Percentiles rank a stretch among this genome's conserved stretches.
Conservation (phyloP, 2,113 vertebrate species). For the Anser brachyrhynchus region DNA sequence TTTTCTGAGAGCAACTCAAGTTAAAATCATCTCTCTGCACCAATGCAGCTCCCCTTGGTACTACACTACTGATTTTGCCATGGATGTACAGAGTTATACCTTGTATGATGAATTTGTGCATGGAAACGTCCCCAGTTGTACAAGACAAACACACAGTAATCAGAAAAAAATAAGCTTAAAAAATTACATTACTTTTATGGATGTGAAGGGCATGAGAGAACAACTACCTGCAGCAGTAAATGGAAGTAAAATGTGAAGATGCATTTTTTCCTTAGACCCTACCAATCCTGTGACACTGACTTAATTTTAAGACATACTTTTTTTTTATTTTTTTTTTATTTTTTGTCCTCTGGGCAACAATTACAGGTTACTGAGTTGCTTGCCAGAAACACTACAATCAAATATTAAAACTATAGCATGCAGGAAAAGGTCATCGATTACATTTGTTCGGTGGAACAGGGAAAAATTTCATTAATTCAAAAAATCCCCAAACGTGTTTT, state of each 20-base stretch:
- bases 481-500: neutral
- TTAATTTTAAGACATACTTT: neutral
- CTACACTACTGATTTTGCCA: neutral
- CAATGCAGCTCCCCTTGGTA: neutral
- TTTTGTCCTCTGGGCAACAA: neutral
- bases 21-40: neutral
- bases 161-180: neutral
- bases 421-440: constrained; percentile 3
- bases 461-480: neutral
- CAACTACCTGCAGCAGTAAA: neutral
- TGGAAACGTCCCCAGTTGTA: neutral
- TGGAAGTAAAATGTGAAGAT: neutral
- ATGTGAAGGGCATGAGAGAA: neutral
- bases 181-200: neutral
- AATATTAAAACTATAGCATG: neutral
- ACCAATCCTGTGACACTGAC: neutral
- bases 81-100: neutral
- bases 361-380: neutral
- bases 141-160: neutral
- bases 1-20: neutral
- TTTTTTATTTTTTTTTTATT: neutral
- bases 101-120: rapidly evolving
- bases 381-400: neutral
- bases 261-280: neutral
- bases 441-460: neutral